Evolutionary conservation across 2,113 vertebrate species (phyloP).

Genomic region (Atrichornis clamosus): DNA sequence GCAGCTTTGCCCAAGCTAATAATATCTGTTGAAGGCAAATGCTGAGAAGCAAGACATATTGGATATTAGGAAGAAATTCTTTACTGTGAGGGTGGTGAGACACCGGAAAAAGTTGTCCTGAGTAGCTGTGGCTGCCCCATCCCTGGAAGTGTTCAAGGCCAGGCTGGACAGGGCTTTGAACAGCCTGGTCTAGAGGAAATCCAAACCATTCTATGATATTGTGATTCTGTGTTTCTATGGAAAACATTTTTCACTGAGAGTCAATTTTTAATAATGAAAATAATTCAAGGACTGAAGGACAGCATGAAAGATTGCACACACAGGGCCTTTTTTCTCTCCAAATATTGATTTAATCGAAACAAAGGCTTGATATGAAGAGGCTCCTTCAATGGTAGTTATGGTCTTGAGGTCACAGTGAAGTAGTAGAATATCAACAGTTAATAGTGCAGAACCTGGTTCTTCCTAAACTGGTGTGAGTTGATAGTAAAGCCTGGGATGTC

Average conservation of each 20-base stretch:
- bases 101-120: not conserved
- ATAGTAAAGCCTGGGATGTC: not conserved
- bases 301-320: not conserved
- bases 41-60: not conserved
- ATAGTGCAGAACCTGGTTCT: not conserved
- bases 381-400: not conserved
- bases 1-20: slow-evolving; percentile 31
- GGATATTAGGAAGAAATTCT: not conserved
- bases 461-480: not conserved
- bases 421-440: not conserved
- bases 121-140: not conserved
- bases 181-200: not conserved
- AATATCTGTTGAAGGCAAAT: slow-evolving; percentile 13
- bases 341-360: not conserved
- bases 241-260: not conserved
- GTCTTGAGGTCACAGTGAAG: not conserved
- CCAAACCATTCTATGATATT: not conserved
- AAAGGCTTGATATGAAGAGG: not conserved
- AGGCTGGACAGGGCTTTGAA: not conserved
- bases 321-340: not conserved
- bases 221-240: not conserved
- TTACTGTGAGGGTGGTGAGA: not conserved
- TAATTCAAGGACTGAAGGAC: not conserved
- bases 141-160: not conserved
- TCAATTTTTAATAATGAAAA: not conserved